These are phyloP conservation scores for Conger conger DNA, from an alignment of 2,113 vertebrate species.

Conservation along the genomic window DNA sequence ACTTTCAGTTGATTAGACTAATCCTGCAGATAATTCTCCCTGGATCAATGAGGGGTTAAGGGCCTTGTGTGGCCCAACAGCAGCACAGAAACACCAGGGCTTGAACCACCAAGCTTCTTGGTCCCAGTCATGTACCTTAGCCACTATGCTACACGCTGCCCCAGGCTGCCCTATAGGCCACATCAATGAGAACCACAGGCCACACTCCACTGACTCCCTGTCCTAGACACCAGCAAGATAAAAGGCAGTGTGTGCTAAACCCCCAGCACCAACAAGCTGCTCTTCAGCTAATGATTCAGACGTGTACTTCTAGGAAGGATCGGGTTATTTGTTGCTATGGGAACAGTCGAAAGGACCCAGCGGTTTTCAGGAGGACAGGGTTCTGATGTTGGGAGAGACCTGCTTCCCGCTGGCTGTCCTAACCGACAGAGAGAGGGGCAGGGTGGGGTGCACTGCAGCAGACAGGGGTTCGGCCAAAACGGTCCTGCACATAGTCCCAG, in stretches of 20 bases:
- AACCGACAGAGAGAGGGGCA: constrained; percentile 49
- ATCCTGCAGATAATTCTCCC: too few relatives aligned
- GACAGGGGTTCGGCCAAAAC: neutral
- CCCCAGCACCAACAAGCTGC: constrained; percentile 60
- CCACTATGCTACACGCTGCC: too few relatives aligned
- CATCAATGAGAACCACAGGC: neutral
- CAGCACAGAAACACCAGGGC: too few relatives aligned
- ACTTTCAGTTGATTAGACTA: too few relatives aligned
- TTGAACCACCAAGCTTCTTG: too few relatives aligned
- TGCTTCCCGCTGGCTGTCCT: constrained; percentile 50
- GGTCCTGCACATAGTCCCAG: neutral
- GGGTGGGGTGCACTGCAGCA: constrained; percentile 30
- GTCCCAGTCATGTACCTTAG: too few relatives aligned
- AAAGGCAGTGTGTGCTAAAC: neutral
- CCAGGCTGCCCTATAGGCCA: too few relatives aligned
- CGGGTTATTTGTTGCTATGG: constrained; percentile 75
- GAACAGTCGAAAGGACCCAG: constrained; percentile 61
- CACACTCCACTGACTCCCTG: neutral
- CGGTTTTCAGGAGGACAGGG: constrained; percentile 61
- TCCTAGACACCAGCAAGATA: neutral
- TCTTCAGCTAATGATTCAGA: constrained; percentile 71
- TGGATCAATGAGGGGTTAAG: too few relatives aligned
- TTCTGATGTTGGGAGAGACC: constrained; percentile 33
- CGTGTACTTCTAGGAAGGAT: constrained; percentile 72
- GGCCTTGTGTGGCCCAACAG: too few relatives aligned